Conservation (phyloP, 2,113 vertebrate species). For the Dromiciops gliroides region DNA sequence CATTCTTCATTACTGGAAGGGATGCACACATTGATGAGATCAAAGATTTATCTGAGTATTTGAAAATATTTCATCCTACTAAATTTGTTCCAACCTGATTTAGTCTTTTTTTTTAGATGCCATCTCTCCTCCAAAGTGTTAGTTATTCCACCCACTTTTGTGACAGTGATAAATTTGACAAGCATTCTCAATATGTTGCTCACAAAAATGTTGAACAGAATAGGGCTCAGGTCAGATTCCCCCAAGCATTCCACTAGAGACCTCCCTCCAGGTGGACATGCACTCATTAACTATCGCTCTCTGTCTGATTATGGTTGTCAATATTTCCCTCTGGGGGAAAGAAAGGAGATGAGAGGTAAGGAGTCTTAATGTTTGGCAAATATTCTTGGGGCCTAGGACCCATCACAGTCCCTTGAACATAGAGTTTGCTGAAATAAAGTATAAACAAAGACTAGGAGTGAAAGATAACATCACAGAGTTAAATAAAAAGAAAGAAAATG, state of each 20-base stretch:
- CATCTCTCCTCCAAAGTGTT: not conserved
- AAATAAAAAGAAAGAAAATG: not conserved
- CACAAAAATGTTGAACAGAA: not conserved
- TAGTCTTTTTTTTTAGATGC: constrained; percentile 3
- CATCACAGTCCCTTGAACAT: not conserved
- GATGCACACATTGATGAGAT: not conserved
- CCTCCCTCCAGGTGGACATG: not conserved
- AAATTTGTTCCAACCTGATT: not conserved
- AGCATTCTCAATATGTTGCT: constrained; percentile 2
- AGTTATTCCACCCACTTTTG: not conserved
- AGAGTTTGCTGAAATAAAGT: not conserved
- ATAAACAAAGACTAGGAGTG: not conserved
- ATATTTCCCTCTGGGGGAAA: not conserved
- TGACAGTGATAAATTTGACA: not conserved
- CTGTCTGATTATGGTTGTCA: not conserved
- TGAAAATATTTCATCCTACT: not conserved
- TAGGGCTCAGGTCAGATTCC: not conserved
- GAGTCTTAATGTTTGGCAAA: not conserved
- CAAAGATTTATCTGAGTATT: not conserved
- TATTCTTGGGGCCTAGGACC: not conserved
- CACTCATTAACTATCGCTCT: not conserved
- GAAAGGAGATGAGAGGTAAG: not conserved
- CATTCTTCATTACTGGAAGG: not conserved
- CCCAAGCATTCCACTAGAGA: not conserved
- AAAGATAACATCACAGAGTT: not conserved